phyloP scores from a whole-genome alignment of 2,888 invertebrate genomes.

The Scaptomyza cyrtandrae region DNA sequence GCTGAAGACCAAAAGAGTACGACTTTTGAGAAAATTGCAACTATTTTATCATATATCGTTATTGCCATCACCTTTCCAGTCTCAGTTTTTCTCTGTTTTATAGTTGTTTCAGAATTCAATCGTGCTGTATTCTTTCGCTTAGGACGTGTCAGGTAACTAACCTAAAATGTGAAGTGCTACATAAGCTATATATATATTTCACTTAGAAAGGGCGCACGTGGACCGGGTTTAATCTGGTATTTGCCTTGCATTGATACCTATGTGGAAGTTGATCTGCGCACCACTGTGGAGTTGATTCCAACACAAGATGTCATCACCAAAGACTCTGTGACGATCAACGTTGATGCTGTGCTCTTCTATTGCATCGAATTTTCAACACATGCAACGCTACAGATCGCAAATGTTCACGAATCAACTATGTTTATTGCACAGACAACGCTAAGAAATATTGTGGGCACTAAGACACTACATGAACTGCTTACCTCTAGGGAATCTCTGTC shows the following conservation, averaged over 20 bases:
- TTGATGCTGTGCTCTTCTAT: slow-evolving; percentile 94
- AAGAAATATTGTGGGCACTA: slow-evolving; percentile 95
- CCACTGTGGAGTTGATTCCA: slow-evolving; percentile 87
- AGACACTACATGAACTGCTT: slow-evolving; percentile 93
- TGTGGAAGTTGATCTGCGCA: slow-evolving; percentile 86
- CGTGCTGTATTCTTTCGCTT: slow-evolving; percentile 88
- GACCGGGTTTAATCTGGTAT: slow-evolving; percentile 86
- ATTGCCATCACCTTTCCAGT: slow-evolving; percentile 72
- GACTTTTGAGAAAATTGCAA: slow-evolving; percentile 26
- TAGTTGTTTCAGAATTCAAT: slow-evolving; percentile 86
- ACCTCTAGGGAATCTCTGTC: slow-evolving; percentile 95
- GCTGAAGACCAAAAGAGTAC: slow-evolving; percentile 40
- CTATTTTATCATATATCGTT: slow-evolving; percentile 25
- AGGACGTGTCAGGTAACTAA: slow-evolving; percentile 83
- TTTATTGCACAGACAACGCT: slow-evolving; percentile 92
- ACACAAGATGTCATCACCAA: slow-evolving; percentile 90
- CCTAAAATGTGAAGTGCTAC: accelerated
- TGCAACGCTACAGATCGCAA: slow-evolving; percentile 89
- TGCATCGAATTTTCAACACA: slow-evolving; percentile 90
- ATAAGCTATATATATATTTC: background rate
- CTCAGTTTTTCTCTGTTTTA: slow-evolving; percentile 73
- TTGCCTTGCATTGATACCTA: slow-evolving; percentile 87
- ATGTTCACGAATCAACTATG: slow-evolving; percentile 88
- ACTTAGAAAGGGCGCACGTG: slow-evolving; percentile 84
- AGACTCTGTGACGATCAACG: slow-evolving; percentile 96